Evolutionary conservation across 2,113 vertebrate genomes (phyloP), one percentile per base, ranked within the genome.

Genomic region (Mystacornis crossleyi): DNA sequence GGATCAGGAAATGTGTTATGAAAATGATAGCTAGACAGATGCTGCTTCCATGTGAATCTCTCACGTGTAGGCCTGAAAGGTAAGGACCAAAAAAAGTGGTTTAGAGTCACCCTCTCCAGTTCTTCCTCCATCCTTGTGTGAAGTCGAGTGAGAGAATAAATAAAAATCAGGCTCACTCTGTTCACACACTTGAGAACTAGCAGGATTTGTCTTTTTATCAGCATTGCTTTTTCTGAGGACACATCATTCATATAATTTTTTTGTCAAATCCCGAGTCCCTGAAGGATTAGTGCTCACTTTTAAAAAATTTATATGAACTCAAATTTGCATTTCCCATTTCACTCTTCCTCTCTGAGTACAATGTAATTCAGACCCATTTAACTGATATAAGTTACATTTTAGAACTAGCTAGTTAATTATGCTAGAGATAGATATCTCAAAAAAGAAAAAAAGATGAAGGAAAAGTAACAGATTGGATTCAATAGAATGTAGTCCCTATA

Each of bases 381-480:
- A 82, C 51, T 94, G 40, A 97, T 95, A 96, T 77, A 92, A 94
- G 96, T 91, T 96, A 62, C 66, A 91, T 75, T 95, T 97, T 83
- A 93, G 79, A 93, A 92, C 51, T 38, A 90, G 43, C 67, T 84
- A 86, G 64, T 72, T 95, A 94, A 92, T 89, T 95, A 81, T 94
- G 14, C 26, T 89, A 74, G 58, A 94, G 72, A 79, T 29, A 91
- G 70, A 23, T 47, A 94, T 45, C 25, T 60, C 54, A 89, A 58
- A 82, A 91, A 87, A 62, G 12, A 19, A 74, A 60, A 40, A 77
- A 85, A 47, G 14, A 82, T 75, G 62, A n/a, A 85, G 71, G 33
- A 42, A 95, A 66, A 53, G 54, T 69, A 90, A 67, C 47, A 70
- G 40, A 67, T 74, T 83, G 80, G 24, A 93, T 69, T 87, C 48